Percentiles rank a stretch among this genome's conserved stretches.
Evolutionary conservation across 1,140 invertebrate species (phyloP).

Genomic region (Cherax destructor): DNA sequence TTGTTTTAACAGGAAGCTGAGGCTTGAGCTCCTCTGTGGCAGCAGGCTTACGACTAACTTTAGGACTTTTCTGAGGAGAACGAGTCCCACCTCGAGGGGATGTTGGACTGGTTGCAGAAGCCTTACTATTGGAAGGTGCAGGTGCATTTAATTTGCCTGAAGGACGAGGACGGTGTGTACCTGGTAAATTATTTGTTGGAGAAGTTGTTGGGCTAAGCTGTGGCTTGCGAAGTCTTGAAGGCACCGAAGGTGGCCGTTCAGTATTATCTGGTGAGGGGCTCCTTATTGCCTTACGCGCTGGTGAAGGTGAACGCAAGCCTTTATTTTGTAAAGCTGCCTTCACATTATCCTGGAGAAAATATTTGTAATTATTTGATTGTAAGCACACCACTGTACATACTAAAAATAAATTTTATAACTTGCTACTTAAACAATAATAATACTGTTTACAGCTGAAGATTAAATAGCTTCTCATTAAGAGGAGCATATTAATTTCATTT

Average conservation of each 20-base stretch:
- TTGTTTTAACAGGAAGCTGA: slow-evolving; percentile 58
- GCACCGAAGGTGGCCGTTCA: slow-evolving; percentile 68
- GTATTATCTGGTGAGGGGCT: slow-evolving; percentile 59
- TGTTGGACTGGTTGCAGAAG: slow-evolving; percentile 29
- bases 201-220: slow-evolving; percentile 64
- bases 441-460: too few relatives aligned
- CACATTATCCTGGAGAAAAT: slow-evolving; percentile 44
- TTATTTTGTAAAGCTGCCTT: slow-evolving; percentile 38
- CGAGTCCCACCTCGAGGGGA: slow-evolving; percentile 26
- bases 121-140: slow-evolving; percentile 33
- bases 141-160: slow-evolving; percentile 37
- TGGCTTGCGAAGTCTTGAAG: slow-evolving; percentile 71
- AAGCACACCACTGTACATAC: neutral
- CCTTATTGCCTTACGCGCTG: slow-evolving; percentile 39
- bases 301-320: slow-evolving; percentile 66
- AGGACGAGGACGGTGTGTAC: slow-evolving; percentile 50
- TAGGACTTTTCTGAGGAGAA: slow-evolving; percentile 59
- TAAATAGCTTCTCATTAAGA: too few relatives aligned
- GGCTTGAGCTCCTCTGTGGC: slow-evolving; percentile 42
- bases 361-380: neutral
- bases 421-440: too few relatives aligned
- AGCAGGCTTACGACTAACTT: slow-evolving; percentile 35
- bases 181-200: slow-evolving; percentile 55
- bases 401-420: too few relatives aligned
- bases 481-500: too few relatives aligned